A percentile compares a stretch with the other conserved stretches of the same genome.
phyloP scores from a whole-genome alignment of 2,113 vertebrate species.

The Ictalurus punctatus region DNA sequence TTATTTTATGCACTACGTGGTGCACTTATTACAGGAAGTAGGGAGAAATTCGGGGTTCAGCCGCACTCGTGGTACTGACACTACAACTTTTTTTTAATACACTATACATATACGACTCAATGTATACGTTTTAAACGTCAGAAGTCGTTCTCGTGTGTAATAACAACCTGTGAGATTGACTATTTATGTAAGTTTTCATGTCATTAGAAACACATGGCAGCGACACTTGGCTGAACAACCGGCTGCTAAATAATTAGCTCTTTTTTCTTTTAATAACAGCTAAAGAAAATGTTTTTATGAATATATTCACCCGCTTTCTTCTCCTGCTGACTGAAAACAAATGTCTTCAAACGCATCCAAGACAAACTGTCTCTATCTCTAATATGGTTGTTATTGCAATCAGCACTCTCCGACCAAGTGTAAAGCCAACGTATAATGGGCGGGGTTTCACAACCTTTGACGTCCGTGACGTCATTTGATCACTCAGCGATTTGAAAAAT shows the following conservation, averaged over 20 bases:
- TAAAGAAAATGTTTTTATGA: background rate
- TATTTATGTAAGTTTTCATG: background rate
- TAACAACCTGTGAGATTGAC: background rate
- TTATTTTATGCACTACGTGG: background rate
- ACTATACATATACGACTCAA: background rate
- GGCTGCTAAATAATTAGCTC: background rate
- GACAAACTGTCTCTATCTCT: background rate
- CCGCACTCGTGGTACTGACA: background rate
- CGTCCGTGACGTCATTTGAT: background rate
- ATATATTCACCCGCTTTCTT: background rate
- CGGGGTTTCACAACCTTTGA: background rate
- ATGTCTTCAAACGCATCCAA: too few relatives aligned
- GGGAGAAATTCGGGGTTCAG: background rate
- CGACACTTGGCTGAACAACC: constrained; percentile 3
- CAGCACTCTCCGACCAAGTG: background rate
- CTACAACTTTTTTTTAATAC: background rate
- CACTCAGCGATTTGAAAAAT: background rate
- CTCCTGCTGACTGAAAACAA: background rate
- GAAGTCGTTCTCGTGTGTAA: background rate
- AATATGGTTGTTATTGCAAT: background rate
- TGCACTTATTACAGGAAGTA: background rate
- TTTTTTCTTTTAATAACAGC: background rate
- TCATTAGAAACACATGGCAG: background rate
- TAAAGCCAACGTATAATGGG: background rate
- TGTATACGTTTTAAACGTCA: background rate